Conservation (phyloP, 2,888 invertebrate genomes). For the Hyposoter didymator region DNA sequence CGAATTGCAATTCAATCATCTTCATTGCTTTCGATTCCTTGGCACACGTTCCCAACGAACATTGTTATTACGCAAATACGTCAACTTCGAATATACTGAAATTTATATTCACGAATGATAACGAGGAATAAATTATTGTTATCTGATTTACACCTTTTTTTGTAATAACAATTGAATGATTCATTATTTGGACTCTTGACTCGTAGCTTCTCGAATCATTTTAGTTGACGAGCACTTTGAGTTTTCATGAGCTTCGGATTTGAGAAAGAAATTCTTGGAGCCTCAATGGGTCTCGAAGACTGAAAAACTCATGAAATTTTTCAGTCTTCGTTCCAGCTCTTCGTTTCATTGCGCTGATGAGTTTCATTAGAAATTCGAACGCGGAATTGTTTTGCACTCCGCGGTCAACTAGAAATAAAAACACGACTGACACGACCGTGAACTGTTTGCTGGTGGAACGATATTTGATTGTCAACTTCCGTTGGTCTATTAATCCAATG, state of each 20-base stretch:
- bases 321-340: background rate
- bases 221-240: constrained; percentile 25
- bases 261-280: background rate
- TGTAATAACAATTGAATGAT: background rate
- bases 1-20: background rate
- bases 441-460: constrained; percentile 2
- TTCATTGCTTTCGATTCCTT: background rate
- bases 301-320: background rate
- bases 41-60: background rate
- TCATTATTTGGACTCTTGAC: background rate
- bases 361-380: background rate
- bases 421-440: background rate
- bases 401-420: background rate
- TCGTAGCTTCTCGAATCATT: background rate
- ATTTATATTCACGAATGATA: background rate
- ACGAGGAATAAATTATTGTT: background rate
- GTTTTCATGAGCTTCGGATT: constrained; percentile 11
- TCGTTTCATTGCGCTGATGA: background rate
- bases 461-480: background rate
- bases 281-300: background rate
- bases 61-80: background rate
- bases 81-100: background rate
- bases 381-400: background rate
- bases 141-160: background rate
- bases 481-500: constrained; percentile 32